A percentile compares a stretch with the other conserved stretches of the same genome.
phyloP scores from a whole-genome alignment of 1,140 invertebrate species.

The Pinna nobilis region DNA sequence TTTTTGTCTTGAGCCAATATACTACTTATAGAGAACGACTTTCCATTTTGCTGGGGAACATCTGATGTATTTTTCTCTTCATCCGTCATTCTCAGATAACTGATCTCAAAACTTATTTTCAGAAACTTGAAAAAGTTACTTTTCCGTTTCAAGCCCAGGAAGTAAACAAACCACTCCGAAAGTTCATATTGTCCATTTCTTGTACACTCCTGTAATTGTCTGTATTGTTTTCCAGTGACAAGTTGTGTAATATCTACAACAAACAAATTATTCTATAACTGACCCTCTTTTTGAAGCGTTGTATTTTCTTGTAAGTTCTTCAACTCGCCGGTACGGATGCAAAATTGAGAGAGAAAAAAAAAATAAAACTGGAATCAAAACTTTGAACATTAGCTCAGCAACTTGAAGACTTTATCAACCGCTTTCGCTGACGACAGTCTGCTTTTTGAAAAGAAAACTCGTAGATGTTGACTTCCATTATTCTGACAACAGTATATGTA shows the following conservation, averaged over 20 bases:
- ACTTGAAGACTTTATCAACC: neutral
- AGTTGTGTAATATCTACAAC: neutral
- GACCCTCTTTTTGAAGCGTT: neutral
- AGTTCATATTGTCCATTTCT: no score
- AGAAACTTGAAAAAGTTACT: neutral
- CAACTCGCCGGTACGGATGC: no score
- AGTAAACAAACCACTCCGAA: no score
- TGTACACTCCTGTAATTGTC: neutral
- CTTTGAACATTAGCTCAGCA: neutral
- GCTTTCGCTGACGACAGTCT: constrained; percentile 19
- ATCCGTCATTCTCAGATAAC: neutral
- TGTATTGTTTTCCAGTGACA: neutral
- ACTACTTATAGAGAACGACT: constrained; percentile 33
- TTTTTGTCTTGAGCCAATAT: constrained; percentile 26
- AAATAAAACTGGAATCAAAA: neutral
- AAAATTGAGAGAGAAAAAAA: no score
- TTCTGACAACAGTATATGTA: constrained; percentile 28
- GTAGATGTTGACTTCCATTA: constrained; percentile 31
- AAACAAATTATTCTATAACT: neutral
- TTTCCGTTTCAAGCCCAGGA: no score
- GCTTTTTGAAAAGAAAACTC: constrained; percentile 27
- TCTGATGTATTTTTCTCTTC: constrained; percentile 2
- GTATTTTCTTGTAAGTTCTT: no score
- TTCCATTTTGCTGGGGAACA: neutral
- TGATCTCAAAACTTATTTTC: neutral